Conservation (phyloP, 2,797 vertebrate genomes). For the Numenius phaeopus region DNA sequence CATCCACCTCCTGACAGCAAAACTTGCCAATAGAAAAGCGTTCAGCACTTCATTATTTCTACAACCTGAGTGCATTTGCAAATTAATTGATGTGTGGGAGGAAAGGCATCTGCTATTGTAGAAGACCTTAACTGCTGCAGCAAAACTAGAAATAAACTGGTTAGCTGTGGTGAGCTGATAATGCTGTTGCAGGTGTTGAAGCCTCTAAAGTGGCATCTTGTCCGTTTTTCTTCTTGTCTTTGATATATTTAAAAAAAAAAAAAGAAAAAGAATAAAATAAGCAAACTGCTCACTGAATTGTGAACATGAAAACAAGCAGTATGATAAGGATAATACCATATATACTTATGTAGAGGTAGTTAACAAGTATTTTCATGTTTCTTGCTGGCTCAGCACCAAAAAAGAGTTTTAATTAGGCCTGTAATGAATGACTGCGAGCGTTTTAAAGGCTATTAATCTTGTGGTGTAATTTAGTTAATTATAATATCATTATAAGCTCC, state of each 20-base stretch:
- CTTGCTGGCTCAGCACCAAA: conserved; percentile 56
- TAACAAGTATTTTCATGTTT: neutral
- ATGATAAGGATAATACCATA: neutral
- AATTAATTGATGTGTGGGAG: conserved; percentile 85
- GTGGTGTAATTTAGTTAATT: conserved; percentile 65
- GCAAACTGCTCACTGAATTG: neutral
- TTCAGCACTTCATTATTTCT: conserved; percentile 80
- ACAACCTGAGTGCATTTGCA: conserved; percentile 83
- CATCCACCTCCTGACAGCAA: conserved; percentile 70
- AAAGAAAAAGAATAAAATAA: neutral
- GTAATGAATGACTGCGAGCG: conserved; percentile 47
- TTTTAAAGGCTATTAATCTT: conserved; percentile 68
- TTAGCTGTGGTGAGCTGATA: conserved; percentile 47
- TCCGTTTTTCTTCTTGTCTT: neutral
- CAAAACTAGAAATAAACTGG: conserved; percentile 72
- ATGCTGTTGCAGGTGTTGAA: conserved; percentile 45
- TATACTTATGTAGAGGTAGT: neutral
- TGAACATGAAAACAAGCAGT: neutral
- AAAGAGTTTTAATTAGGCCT: conserved; percentile 61
- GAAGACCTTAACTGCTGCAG: conserved; percentile 70
- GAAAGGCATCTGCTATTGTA: conserved; percentile 83
- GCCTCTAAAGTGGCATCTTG: neutral
- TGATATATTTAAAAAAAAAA: neutral
- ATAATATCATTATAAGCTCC: conserved; percentile 62
- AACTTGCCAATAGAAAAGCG: conserved; percentile 67